phyloP scores from a whole-genome alignment of 2,888 invertebrate species.

The Branchellion lobata region DNA sequence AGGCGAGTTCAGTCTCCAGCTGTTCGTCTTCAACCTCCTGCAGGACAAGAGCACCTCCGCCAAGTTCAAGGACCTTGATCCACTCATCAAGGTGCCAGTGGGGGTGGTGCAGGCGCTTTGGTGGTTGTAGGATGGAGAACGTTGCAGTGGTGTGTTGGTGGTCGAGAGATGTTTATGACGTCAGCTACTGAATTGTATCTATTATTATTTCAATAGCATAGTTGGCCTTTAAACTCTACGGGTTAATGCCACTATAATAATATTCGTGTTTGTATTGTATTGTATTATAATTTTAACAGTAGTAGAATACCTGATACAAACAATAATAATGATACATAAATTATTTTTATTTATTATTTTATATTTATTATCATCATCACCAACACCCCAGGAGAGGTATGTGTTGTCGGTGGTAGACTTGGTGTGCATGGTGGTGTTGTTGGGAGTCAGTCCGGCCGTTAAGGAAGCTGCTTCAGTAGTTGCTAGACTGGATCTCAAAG shows the following conservation, averaged over 20 bases:
- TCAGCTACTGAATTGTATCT: not conserved
- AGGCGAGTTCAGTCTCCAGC: constrained; percentile 77
- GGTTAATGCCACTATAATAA: no score
- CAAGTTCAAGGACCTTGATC: constrained; percentile 60
- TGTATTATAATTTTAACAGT: no score
- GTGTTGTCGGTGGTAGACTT: constrained; percentile 82
- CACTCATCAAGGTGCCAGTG: constrained; percentile 56
- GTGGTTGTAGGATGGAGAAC: not conserved
- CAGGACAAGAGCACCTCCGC: constrained; percentile 61
- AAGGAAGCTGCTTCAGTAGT: constrained; percentile 66
- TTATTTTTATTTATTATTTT: no score
- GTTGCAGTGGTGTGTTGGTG: not conserved
- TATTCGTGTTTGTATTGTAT: no score
- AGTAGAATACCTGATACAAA: no score
- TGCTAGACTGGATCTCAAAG: constrained; percentile 61
- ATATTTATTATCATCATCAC: no score
- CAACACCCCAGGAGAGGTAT: constrained; percentile 70
- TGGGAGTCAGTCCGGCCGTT: constrained; percentile 72
- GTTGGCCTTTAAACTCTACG: no score
- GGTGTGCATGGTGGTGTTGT: constrained; percentile 78
- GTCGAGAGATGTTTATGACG: not conserved
- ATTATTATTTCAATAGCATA: no score
- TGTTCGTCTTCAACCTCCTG: constrained; percentile 77
- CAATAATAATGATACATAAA: no score
- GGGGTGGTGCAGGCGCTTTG: not conserved